These are phyloP conservation scores for Parnassius mnemosyne DNA, from an alignment of 2,888 invertebrate species.

Conservation along the genomic window DNA sequence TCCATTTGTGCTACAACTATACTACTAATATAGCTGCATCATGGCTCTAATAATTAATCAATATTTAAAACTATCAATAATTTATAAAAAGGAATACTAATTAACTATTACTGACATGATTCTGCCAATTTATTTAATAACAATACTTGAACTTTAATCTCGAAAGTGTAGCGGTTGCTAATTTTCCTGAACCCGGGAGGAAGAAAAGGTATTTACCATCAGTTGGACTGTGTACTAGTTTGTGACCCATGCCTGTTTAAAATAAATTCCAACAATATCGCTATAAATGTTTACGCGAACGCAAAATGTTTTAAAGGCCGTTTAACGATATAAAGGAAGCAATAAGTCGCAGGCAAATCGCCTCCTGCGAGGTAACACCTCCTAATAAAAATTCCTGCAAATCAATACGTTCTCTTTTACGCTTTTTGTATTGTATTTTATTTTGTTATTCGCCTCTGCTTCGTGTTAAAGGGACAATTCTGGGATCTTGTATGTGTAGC, in stretches of 20 bases:
- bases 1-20: no score
- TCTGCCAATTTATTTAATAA: no score
- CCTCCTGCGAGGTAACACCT: constrained; percentile 65
- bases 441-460: constrained; percentile 72
- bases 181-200: background rate
- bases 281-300: background rate
- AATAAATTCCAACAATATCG: background rate
- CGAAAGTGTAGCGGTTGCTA: no score
- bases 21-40: no score
- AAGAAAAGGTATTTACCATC: background rate
- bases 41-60: no score
- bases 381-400: constrained; percentile 81
- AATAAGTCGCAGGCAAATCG: constrained; percentile 64
- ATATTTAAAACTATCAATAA: no score
- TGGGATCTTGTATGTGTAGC: constrained; percentile 55
- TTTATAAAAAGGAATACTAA: no score
- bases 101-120: no score
- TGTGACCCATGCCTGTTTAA: background rate
- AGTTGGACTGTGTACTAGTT: no score
- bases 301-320: constrained; percentile 10
- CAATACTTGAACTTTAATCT: no score
- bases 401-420: constrained; percentile 79
- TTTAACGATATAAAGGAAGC: constrained; percentile 36
- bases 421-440: constrained; percentile 78
- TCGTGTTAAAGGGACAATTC: constrained; percentile 78